Evolutionary conservation across 2,113 vertebrate genomes (phyloP).

Genomic region (Phocoena sinus): DNA sequence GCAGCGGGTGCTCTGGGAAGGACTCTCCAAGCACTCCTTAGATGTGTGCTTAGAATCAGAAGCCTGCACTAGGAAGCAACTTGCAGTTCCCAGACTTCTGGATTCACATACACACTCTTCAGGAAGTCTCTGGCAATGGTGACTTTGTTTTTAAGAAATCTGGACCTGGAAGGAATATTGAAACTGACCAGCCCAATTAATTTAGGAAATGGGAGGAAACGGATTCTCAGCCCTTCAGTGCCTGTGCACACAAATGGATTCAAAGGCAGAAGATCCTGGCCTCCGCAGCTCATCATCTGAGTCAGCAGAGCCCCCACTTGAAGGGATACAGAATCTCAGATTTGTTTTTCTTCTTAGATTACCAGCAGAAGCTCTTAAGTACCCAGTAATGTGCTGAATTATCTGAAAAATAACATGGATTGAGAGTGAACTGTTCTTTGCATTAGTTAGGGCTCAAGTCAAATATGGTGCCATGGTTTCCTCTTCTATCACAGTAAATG

Average conservation of each 20-base stretch:
- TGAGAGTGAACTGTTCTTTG: conserved; percentile 56
- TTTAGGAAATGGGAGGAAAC: conserved; percentile 58
- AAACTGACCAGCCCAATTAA: conserved; percentile 69
- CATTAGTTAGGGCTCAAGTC: conserved; percentile 38
- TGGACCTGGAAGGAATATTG: conserved; percentile 39
- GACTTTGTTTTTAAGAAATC: conserved; percentile 51
- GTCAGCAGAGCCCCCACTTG: neutral
- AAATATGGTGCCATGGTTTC: conserved; percentile 22
- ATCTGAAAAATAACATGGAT: conserved; percentile 54
- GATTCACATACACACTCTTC: neutral
- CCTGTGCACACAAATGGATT: neutral
- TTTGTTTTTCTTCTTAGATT: conserved; percentile 74
- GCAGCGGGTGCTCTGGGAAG: neutral
- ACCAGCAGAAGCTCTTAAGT: conserved; percentile 66
- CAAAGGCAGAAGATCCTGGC: neutral
- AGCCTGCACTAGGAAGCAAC: neutral
- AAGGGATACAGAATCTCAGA: conserved; percentile 38
- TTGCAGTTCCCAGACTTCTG: neutral
- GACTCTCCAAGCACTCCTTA: neutral
- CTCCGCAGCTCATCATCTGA: neutral
- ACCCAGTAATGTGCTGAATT: conserved; percentile 57
- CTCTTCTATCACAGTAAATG: conserved; percentile 61
- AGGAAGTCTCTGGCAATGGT: neutral
- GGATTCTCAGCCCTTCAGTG: neutral
- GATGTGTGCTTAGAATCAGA: neutral